Evolutionary conservation across 1,140 invertebrate genomes (phyloP).

Genomic region (Drosophila takahashii): DNA sequence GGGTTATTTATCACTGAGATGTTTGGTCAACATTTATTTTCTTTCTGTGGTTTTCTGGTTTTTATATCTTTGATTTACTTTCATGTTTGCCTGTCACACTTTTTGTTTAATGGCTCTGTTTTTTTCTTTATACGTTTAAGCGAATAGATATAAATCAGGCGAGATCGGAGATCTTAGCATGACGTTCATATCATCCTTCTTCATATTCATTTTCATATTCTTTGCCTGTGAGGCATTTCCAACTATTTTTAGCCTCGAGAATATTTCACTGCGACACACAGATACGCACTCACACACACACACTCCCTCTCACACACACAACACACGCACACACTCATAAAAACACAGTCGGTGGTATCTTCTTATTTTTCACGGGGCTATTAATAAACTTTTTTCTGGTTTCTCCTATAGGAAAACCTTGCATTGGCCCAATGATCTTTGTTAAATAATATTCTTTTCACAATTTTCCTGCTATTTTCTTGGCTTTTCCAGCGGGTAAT

Average conservation of each 20-base stretch:
- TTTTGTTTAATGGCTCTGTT: conserved; percentile 31
- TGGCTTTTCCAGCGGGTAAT: conserved; percentile 36
- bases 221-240: conserved; percentile 59
- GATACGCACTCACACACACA: conserved; percentile 48
- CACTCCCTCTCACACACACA: conserved; percentile 20
- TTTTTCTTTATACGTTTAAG: conserved; percentile 14
- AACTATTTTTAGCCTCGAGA: conserved; percentile 70
- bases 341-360: conserved; percentile 60
- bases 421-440: conserved; percentile 17
- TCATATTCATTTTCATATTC: conserved; percentile 78
- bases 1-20: conserved; percentile 45
- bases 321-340: conserved; percentile 15
- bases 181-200: conserved; percentile 64
- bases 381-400: conserved; percentile 72
- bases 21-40: conserved; percentile 50
- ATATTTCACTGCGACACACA: conserved; percentile 74
- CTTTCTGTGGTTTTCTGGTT: conserved; percentile 21
- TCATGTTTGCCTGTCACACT: conserved; percentile 41
- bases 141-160: conserved; percentile 44
- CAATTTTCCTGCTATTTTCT: neutral
- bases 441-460: conserved; percentile 20
- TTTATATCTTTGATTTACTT: conserved; percentile 37
- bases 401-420: conserved; percentile 44
- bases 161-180: conserved; percentile 50
- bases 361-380: conserved; percentile 82